phyloP scores from a whole-genome alignment of 1,140 invertebrate genomes.

The Hesperophylax magnus region DNA sequence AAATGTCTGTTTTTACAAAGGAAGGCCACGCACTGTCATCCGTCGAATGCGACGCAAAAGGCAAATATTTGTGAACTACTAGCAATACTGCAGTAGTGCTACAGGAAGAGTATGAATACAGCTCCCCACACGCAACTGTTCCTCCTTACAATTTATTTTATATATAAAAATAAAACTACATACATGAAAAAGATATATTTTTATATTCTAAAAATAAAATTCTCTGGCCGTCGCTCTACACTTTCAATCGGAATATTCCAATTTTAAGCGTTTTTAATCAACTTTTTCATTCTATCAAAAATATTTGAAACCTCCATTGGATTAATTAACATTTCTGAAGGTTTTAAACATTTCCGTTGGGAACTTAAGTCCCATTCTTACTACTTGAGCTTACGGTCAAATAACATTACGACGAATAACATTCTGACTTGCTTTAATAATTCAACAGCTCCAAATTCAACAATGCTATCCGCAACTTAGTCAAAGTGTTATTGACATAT shows the following conservation, averaged over 20 bases:
- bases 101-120: background rate
- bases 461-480: too few relatives aligned
- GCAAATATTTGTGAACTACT: constrained; percentile 15
- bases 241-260: constrained; percentile 30
- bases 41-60: background rate
- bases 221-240: constrained; percentile 54
- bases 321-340: too few relatives aligned
- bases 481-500: too few relatives aligned
- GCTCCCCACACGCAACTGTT: background rate
- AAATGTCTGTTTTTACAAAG: constrained; percentile 31
- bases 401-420: too few relatives aligned
- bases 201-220: constrained; percentile 55
- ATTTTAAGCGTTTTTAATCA: constrained; percentile 16
- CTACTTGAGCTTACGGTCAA: too few relatives aligned
- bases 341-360: too few relatives aligned
- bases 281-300: constrained; percentile 35
- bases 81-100: too few relatives aligned
- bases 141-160: constrained; percentile 14
- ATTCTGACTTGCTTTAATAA: too few relatives aligned
- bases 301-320: constrained; percentile 28
- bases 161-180: constrained; percentile 46
- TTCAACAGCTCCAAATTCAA: too few relatives aligned
- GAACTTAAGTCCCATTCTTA: too few relatives aligned
- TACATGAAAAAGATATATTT: constrained; percentile 55
- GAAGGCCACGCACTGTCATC: constrained; percentile 18